Base-by-base conservation (phyloP, 1,140 invertebrate species). In the Belonocnema kinseyi region DNA sequence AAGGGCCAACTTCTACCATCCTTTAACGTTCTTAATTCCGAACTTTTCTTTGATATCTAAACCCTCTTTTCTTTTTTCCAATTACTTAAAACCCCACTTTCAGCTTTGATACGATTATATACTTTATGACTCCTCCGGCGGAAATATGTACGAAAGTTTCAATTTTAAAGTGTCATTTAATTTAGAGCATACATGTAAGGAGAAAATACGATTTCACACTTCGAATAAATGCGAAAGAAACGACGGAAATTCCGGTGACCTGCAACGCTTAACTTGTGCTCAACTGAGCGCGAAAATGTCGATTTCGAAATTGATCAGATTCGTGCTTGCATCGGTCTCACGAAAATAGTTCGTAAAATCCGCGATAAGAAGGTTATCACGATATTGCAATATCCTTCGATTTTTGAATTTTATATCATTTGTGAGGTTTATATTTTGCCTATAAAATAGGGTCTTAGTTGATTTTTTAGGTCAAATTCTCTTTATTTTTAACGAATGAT, bases 261-360 rank as follows among this genome's bases (percentile, higher is more conserved):
- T 61, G 12, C 13, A 66, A 66, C 21, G 33, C 40, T 46, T 40
- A 66, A n/a, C 21, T 40, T 16, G 16, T 6, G 26, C 26, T 66
- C 26, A 16, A 33, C 40, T 1, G 61, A 40, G 33, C 33, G 33
- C 26, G 26, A 40, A 66, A 66, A 66, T 66, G 61, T 40, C 61
- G 26, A 66, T 66, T 66, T 40, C 33, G n/a, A 66, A 66, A 66
- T 66, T 66, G 61, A 66, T 66, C 40, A 10, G 61, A 66, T 66
- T 66, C 61, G 33, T 46, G 40, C 61, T 16, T 66, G 61, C n/a
- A 66, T 26, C 61, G 61, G 13, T 33, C 14, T 26, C 46, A 16
- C 61, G 61, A 66, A 66, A 16, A 26, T 46, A 40, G 10, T 40
- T 5, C 16, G 26, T 16, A 66, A 66, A 66, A 66, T 66, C 26